Conservation (phyloP, 2,888 invertebrate genomes). For the Sarcophaga variegata region DNA sequence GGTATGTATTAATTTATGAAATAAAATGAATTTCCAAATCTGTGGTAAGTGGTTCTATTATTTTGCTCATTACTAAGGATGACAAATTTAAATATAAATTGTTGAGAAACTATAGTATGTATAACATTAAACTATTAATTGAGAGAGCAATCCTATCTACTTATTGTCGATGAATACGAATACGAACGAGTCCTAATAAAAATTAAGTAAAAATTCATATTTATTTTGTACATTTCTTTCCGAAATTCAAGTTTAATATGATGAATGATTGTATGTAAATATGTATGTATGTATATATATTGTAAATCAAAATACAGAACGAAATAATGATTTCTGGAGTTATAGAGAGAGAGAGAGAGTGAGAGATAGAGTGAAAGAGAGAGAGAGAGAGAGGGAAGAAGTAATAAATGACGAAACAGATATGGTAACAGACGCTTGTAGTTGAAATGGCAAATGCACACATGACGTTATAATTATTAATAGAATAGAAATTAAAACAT, state of each 20-base stretch:
- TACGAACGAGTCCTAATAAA: no score
- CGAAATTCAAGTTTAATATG: no score
- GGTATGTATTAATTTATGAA: no score
- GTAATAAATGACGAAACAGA: conserved; percentile 33
- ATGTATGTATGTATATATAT: neutral
- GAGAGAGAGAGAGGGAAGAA: conserved; percentile 53
- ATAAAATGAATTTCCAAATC: no score
- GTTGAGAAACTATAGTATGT: no score
- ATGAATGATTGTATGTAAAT: neutral
- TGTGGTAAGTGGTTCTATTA: neutral
- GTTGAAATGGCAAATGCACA: conserved; percentile 18
- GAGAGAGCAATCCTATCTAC: no score
- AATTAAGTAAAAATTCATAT: no score
- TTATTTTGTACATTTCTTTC: no score
- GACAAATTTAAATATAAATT: no score
- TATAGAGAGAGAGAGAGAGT: neutral
- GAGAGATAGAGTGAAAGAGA: conserved; percentile 33
- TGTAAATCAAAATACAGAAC: neutral
- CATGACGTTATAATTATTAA: conserved; percentile 32
- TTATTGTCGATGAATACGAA: no score
- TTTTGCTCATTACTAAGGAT: no score
- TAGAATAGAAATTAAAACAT: neutral
- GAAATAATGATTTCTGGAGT: neutral
- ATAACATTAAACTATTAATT: no score
- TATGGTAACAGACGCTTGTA: conserved; percentile 58